A percentile compares a stretch with the other conserved stretches of the same genome.
These are phyloP conservation scores for Anguilla japonica DNA, from an alignment of 2,113 vertebrate genomes.

Conservation along the genomic window DNA sequence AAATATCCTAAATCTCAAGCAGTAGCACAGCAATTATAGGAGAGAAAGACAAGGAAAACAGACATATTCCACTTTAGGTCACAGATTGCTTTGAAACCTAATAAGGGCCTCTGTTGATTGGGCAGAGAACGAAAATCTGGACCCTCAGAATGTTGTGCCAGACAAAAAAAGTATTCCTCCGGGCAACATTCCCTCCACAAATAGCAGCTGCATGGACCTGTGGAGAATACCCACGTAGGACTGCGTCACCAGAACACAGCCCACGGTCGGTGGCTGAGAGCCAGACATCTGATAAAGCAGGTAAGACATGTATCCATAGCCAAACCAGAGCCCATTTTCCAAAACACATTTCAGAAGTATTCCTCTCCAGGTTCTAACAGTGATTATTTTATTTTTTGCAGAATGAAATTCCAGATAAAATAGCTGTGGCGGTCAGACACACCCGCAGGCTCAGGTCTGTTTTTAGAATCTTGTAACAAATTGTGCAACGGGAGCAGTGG, in stretches of 20 bases:
- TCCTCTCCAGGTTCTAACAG: neutral
- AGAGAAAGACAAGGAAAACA: slow-evolving; percentile 4
- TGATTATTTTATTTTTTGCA: neutral
- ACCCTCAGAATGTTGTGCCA: neutral
- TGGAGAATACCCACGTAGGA: neutral
- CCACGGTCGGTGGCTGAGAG: neutral
- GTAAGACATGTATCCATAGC: neutral
- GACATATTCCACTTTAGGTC: neutral
- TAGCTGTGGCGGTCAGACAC: neutral
- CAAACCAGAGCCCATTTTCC: neutral
- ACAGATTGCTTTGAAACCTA: neutral
- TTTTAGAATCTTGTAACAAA: neutral
- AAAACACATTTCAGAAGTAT: neutral
- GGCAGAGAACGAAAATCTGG: neutral
- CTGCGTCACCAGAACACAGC: neutral
- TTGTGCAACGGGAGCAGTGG: neutral
- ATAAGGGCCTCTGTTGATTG: neutral
- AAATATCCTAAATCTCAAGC: slow-evolving; percentile 23
- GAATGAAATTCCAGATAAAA: neutral
- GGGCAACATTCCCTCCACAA: neutral
- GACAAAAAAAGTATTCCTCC: neutral
- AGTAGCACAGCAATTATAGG: slow-evolving; percentile 15
- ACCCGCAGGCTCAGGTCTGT: neutral
- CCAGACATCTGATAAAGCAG: neutral
- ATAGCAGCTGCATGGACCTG: neutral